A percentile compares a stretch with the other conserved stretches of the same genome.
These are phyloP conservation scores for Athalia circularis DNA, from an alignment of 2,888 invertebrate genomes.

Conservation along the genomic window DNA sequence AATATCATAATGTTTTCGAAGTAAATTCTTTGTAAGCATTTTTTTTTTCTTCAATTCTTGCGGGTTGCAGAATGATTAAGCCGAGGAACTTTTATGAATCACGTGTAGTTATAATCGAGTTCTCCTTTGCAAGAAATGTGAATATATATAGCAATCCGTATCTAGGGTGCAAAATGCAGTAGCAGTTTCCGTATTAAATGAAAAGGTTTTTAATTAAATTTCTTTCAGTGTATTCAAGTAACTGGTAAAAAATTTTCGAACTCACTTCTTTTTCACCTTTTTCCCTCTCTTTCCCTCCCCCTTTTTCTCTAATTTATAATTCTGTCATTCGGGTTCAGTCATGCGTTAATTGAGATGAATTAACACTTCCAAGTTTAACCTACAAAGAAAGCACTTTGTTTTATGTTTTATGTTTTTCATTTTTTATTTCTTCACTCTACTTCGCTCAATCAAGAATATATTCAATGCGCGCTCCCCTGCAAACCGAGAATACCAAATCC, in stretches of 20 bases:
- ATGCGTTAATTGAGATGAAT: slow-evolving; percentile 28
- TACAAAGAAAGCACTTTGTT: neutral
- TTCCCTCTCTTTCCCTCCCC: neutral
- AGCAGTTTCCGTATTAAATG: slow-evolving; percentile 26
- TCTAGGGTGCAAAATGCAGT: neutral
- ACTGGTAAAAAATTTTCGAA: slow-evolving; percentile 30
- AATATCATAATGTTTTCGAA: too few species aligned
- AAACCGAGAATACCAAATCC: too few species aligned
- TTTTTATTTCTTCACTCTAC: too few species aligned
- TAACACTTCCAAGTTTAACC: slow-evolving; percentile 13
- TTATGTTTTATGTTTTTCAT: too few species aligned
- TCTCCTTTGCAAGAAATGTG: slow-evolving; percentile 38
- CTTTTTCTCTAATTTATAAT: slow-evolving; percentile 30
- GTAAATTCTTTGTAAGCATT: too few species aligned
- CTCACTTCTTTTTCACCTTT: slow-evolving; percentile 7
- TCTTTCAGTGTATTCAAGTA: slow-evolving; percentile 38
- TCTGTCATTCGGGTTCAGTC: slow-evolving; percentile 32
- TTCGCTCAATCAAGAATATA: too few species aligned
- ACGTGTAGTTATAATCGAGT: slow-evolving; percentile 35
- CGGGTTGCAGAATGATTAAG: neutral
- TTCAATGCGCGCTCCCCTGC: too few species aligned
- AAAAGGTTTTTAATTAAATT: slow-evolving; percentile 36
- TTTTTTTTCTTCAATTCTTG: too few species aligned
- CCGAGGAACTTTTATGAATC: slow-evolving; percentile 37
- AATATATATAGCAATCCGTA: slow-evolving; percentile 26